Percentiles rank a stretch among this genome's conserved stretches.
Evolutionary conservation across 1,140 invertebrate species (phyloP).

Genomic region (Apis florea): DNA sequence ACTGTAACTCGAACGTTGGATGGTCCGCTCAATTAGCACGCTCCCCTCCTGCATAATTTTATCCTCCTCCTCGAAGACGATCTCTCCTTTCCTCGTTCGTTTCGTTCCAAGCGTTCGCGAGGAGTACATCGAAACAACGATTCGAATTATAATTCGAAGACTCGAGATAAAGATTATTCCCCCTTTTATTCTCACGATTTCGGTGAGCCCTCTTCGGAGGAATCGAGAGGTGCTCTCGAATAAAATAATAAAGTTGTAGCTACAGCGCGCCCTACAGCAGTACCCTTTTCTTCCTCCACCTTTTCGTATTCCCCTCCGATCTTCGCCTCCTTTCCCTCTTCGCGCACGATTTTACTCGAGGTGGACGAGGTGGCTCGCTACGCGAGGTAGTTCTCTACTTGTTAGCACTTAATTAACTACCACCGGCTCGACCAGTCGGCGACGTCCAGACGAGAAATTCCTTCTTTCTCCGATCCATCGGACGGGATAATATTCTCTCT

Average conservation of each 20-base stretch:
- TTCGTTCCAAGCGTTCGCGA: too few relatives aligned
- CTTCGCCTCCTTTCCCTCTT: not conserved
- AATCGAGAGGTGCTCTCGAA: too few relatives aligned
- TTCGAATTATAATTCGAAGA: too few relatives aligned
- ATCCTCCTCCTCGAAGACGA: not conserved
- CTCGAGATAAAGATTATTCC: too few relatives aligned
- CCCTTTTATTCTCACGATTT: too few relatives aligned
- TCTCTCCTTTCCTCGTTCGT: not conserved
- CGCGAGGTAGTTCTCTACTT: conserved; percentile 45
- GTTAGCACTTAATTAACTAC: conserved; percentile 53
- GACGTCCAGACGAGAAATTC: conserved; percentile 48
- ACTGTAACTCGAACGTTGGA: conserved; percentile 22
- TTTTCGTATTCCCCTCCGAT: not conserved
- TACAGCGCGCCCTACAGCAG: conserved; percentile 15
- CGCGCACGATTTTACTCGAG: conserved; percentile 45
- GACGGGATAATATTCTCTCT: not conserved
- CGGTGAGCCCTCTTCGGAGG: too few relatives aligned
- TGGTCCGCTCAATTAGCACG: conserved; percentile 20
- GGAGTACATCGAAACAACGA: too few relatives aligned
- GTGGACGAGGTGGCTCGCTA: conserved; percentile 36
- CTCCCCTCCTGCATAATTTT: conserved; percentile 1
- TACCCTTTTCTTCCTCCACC: not conserved
- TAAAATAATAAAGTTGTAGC: conserved; percentile 52
- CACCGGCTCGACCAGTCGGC: conserved; percentile 46
- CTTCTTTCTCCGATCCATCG: conserved; percentile 39